Percentiles rank a stretch among this genome's conserved stretches.
These are phyloP conservation scores for Sarcophilus harrisii DNA, from an alignment of 2,797 vertebrate species.

Conservation along the genomic window DNA sequence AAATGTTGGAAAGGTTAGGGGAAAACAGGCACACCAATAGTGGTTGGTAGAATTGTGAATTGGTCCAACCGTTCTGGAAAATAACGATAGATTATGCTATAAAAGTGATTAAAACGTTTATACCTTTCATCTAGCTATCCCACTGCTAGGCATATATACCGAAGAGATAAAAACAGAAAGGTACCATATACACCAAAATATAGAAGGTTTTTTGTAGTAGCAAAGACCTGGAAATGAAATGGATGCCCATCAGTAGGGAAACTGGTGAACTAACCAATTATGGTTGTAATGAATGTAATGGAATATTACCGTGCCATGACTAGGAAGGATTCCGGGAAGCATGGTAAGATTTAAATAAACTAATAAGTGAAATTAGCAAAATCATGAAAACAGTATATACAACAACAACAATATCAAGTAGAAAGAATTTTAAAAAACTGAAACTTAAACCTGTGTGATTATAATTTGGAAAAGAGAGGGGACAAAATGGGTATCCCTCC, in stretches of 20 bases:
- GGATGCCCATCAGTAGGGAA: not conserved
- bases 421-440: not conserved
- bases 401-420: not conserved
- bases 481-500: too few relatives aligned
- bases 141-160: not conserved
- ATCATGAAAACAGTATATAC: not conserved
- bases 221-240: not conserved
- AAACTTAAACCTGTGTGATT: not conserved
- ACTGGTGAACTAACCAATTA: not conserved
- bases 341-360: not conserved
- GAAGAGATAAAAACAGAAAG: not conserved
- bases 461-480: too few relatives aligned
- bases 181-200: not conserved
- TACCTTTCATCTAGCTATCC: not conserved
- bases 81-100: not conserved
- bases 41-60: not conserved
- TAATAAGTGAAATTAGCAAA: not conserved
- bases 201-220: not conserved
- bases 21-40: not conserved
- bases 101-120: not conserved
- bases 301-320: not conserved
- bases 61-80: not conserved
- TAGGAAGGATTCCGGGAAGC: not conserved
- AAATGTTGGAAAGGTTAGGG: not conserved
- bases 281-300: not conserved